phyloP scores from a whole-genome alignment of 37 sponge, comb jelly and placozoan species.

The Geodia barretti region DNA sequence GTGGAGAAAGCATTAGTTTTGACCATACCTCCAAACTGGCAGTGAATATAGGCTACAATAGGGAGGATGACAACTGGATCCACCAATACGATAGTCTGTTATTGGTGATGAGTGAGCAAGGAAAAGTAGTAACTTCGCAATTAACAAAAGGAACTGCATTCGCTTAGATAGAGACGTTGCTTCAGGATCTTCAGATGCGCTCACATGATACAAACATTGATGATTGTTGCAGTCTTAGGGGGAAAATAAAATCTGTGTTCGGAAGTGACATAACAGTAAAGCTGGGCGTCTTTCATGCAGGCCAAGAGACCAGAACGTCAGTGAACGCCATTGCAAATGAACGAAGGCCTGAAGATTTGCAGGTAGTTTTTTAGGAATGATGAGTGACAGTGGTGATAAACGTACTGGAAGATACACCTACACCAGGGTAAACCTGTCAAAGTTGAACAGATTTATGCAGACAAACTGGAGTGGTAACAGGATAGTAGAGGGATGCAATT shows the following conservation, averaged over 20 bases:
- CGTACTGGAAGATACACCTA: slow-evolving; percentile 21
- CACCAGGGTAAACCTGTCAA: not conserved
- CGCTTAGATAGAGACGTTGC: not conserved
- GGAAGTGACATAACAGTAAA: slow-evolving; percentile 20
- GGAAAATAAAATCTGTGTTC: slow-evolving; percentile 12
- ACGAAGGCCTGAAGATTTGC: slow-evolving; percentile 6
- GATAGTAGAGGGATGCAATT: not conserved
- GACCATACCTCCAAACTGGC: slow-evolving; percentile 55
- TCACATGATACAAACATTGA: not conserved
- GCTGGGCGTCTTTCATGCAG: slow-evolving; percentile 59
- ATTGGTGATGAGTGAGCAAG: slow-evolving; percentile 22
- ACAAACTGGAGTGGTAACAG: slow-evolving; percentile 1
- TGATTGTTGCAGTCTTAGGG: slow-evolving; percentile 18
- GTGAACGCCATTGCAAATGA: not conserved
- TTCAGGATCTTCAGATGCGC: not conserved
- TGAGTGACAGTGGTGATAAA: slow-evolving; percentile 16
- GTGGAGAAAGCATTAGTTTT: slow-evolving; percentile 11
- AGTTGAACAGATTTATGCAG: slow-evolving; percentile 23
- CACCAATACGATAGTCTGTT: slow-evolving; percentile 38
- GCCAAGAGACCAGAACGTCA: slow-evolving; percentile 16
- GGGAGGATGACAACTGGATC: slow-evolving; percentile 35
- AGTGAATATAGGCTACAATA: slow-evolving; percentile 30
- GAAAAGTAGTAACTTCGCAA: slow-evolving; percentile 42
- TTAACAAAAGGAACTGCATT: slow-evolving; percentile 41
- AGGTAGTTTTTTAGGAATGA: slow-evolving; percentile 19